A percentile compares a stretch with the other conserved stretches of the same genome.
Evolutionary conservation across 2,113 vertebrate species (phyloP).

Genomic region (Xenopus borealis): DNA sequence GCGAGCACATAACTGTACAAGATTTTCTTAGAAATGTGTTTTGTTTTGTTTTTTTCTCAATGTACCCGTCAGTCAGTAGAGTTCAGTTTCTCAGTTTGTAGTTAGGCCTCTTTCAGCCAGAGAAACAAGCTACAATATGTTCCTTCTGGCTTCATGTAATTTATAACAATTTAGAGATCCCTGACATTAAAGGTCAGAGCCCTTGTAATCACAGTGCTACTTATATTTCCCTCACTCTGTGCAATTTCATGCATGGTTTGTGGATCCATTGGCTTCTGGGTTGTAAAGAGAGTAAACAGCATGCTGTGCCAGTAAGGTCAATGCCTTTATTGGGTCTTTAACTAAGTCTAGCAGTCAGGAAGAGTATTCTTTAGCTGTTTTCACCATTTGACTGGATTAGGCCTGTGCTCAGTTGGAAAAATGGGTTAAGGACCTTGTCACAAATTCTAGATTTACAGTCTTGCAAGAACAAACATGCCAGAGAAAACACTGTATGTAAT

Average conservation of each 20-base stretch:
- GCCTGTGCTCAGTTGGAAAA: no score
- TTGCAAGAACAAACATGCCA: no score
- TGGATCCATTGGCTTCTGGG: constrained; percentile 20
- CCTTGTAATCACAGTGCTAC: constrained; percentile 30
- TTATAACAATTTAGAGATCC: constrained; percentile 38
- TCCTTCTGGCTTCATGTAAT: constrained; percentile 23
- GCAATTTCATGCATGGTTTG: constrained; percentile 44
- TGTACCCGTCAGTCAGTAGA: no score
- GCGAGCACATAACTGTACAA: no score
- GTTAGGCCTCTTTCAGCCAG: neutral
- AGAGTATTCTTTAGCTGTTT: neutral
- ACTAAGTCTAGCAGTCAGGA: constrained; percentile 1
- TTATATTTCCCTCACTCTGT: constrained; percentile 34
- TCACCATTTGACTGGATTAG: neutral
- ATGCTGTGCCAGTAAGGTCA: constrained; percentile 12
- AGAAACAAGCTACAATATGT: neutral
- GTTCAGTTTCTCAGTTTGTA: neutral
- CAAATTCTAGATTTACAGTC: no score
- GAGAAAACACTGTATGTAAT: no score
- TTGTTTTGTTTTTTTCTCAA: no score
- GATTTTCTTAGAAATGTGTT: no score
- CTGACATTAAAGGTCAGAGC: constrained; percentile 38
- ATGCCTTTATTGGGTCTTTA: constrained; percentile 12
- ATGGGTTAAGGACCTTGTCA: no score
- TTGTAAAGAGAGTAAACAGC: constrained; percentile 19